Evolutionary conservation across 2,797 vertebrate genomes (phyloP).

Genomic region (Podargus strigoides): DNA sequence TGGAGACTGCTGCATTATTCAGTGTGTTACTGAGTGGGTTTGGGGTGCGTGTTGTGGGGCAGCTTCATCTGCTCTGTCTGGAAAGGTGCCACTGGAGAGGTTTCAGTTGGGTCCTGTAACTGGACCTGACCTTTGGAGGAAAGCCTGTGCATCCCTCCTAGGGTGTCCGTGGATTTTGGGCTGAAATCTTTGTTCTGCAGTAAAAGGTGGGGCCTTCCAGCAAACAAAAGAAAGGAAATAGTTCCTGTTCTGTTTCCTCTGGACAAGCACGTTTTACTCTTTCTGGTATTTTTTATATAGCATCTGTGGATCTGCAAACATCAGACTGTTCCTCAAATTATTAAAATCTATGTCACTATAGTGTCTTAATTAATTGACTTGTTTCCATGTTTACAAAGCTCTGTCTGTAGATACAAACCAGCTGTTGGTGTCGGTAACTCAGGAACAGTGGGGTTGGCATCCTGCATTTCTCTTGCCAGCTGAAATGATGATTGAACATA

Average conservation of each 20-base stretch:
- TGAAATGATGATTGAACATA: not conserved
- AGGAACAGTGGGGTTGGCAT: not conserved
- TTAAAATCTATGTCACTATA: not conserved
- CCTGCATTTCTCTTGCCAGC: not conserved
- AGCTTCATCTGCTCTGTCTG: not conserved
- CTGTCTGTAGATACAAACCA: not conserved
- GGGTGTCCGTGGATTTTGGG: not conserved
- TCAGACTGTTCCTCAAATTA: not conserved
- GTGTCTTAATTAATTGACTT: not conserved
- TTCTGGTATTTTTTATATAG: not conserved
- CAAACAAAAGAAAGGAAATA: not conserved
- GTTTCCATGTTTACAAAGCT: not conserved
- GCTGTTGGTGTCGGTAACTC: not conserved
- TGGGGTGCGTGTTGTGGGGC: not conserved
- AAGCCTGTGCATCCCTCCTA: rapidly evolving
- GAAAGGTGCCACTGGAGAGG: not conserved
- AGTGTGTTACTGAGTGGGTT: rapidly evolving
- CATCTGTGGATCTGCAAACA: not conserved
- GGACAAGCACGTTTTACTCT: not conserved
- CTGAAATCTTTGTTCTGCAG: not conserved
- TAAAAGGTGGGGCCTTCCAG: not conserved
- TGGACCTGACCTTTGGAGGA: not conserved
- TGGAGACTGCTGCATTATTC: rapidly evolving
- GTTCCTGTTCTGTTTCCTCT: not conserved
- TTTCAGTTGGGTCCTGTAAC: not conserved